Base-by-base conservation (phyloP, 2,797 vertebrate genomes). In the Glyptemys insculpta region DNA sequence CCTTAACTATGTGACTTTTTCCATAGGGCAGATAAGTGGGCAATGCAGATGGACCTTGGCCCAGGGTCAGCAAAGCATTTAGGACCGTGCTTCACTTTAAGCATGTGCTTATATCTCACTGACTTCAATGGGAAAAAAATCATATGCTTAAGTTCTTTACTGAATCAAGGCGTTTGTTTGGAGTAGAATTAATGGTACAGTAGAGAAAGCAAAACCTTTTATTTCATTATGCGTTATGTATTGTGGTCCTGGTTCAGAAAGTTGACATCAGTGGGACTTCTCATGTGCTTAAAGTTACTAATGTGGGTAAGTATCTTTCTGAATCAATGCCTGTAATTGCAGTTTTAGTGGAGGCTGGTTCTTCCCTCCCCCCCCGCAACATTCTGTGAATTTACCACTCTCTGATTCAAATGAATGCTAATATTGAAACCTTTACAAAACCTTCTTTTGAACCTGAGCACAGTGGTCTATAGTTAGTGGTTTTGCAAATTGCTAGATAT, bases 341-440 rank as follows among this genome's bases (percentile, higher is more conserved):
- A 92, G 84, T 15, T 72, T 19, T 34, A 54, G 37, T 16, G 15
- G 56, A 89, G 53, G 8, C 2, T 92, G 10, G 8, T 81, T 16
- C 8, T 19, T 2, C 18, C 4, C 65, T 10, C 65, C n/a, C 3
- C 6, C 34, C 8, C 16, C n/a, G n/a, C n/a, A 37, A 6, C n/a
- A 41, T 23, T 84, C 9, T 74, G 27, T 86, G 15, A 62, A 41
- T 86, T 84, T 81, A 44, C 37, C 19, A 11, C 5, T 65, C 65
- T 53, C 37, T 5, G 2, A 80, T 52, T 86, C 82, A 81, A 59
- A 54, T 8, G 3, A 23, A 54, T 44, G 37, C 14, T 14, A 4
- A 54, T 19, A 44, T 7, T 19, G 44, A 83, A 91, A 19, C 44
- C 12, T 91, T 81, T 54, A 34, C 19, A 94, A 57, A 83, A 65